Evolutionary conservation across 2,888 invertebrate species (phyloP).

Genomic region (Busseola fusca): DNA sequence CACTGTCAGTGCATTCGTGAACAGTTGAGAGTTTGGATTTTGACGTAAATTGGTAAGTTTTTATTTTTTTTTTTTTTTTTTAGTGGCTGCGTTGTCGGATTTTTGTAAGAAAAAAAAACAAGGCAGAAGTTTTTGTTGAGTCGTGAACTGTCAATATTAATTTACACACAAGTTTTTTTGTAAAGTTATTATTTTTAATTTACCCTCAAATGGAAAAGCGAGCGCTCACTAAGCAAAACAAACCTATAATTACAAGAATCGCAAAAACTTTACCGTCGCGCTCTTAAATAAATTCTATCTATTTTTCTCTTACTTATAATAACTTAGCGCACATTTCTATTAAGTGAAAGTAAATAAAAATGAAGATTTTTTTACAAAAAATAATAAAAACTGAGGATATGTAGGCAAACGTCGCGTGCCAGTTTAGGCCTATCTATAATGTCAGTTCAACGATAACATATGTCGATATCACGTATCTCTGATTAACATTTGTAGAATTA

Average conservation of each 20-base stretch:
- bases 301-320: slow-evolving; percentile 5
- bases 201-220: slow-evolving; percentile 45
- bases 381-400: slow-evolving; percentile 32
- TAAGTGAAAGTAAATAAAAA: slow-evolving; percentile 9
- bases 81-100: slow-evolving; percentile 1
- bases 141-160: slow-evolving; percentile 33
- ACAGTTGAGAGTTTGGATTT: slow-evolving; percentile 80
- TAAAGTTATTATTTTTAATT: slow-evolving; percentile 31
- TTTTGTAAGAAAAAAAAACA: slow-evolving; percentile 25
- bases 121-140: slow-evolving; percentile 24
- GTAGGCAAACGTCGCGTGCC: slow-evolving; percentile 45
- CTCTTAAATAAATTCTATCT: neutral
- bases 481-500: slow-evolving; percentile 53
- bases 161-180: slow-evolving; percentile 6
- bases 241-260: slow-evolving; percentile 1
- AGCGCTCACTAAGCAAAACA: slow-evolving; percentile 25
- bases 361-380: slow-evolving; percentile 12
- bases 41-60: slow-evolving; percentile 77
- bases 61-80: slow-evolving; percentile 31
- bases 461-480: slow-evolving; percentile 55
- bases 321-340: neutral
- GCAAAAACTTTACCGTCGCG: slow-evolving; percentile 6
- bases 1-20: slow-evolving; percentile 70
- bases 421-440: slow-evolving; percentile 64
- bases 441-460: slow-evolving; percentile 55